Percentiles rank a stretch among this genome's conserved stretches.
Evolutionary conservation across 2,797 vertebrate genomes (phyloP).

Genomic region (Megalops cyprinoides): DNA sequence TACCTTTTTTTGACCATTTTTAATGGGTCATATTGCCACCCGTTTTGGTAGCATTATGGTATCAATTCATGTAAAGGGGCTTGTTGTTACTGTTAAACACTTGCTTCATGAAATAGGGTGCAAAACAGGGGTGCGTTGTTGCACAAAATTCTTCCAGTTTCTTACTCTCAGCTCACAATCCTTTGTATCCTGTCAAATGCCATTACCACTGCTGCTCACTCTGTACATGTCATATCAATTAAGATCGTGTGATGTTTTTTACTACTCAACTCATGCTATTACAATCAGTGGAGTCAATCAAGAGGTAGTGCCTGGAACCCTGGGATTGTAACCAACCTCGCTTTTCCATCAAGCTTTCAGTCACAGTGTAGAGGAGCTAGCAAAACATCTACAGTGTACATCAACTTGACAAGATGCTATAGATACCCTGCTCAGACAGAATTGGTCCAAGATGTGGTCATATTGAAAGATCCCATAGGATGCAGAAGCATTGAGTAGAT

Average conservation of each 20-base stretch:
- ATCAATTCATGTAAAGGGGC: not conserved
- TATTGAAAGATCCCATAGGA: not conserved
- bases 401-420: not conserved
- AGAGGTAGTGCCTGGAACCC: not conserved
- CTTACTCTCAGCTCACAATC: too few species aligned
- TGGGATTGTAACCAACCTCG: not conserved
- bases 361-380: too few species aligned
- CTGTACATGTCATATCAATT: not conserved
- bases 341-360: too few species aligned
- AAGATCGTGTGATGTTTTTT: not conserved
- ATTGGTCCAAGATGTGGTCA: not conserved
- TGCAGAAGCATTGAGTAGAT: not conserved
- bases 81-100: not conserved
- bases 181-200: not conserved
- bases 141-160: not conserved
- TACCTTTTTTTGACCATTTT: not conserved
- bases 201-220: not conserved
- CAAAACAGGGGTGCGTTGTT: too few species aligned
- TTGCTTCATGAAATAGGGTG: not conserved
- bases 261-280: too few species aligned
- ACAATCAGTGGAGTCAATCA: not conserved
- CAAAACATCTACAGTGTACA: not conserved
- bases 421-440: not conserved
- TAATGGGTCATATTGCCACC: not conserved
- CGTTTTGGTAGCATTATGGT: not conserved